A percentile compares a stretch with the other conserved stretches of the same genome.
These are phyloP conservation scores for Epinotia brunnichana DNA, from an alignment of 2,888 invertebrate species.

Conservation along the genomic window DNA sequence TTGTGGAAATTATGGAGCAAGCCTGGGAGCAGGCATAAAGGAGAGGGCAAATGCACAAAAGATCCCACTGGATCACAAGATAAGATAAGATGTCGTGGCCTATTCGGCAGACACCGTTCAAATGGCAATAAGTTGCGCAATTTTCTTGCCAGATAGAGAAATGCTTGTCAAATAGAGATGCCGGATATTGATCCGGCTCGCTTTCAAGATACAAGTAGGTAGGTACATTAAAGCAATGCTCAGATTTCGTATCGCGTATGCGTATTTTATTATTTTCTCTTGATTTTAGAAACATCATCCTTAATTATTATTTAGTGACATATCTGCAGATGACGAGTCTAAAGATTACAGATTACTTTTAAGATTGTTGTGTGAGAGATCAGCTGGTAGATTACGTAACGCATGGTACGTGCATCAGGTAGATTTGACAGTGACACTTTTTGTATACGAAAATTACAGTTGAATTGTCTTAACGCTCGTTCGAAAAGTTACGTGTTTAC, in stretches of 20 bases:
- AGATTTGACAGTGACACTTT: no score
- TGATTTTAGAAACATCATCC: conserved; percentile 3
- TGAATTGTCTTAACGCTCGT: no score
- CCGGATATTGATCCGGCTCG: background rate
- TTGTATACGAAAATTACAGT: no score
- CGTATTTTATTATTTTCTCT: background rate
- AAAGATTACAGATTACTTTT: no score
- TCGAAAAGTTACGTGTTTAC: no score
- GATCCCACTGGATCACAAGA: no score
- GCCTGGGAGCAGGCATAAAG: no score
- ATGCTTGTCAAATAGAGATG: background rate
- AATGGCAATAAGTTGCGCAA: background rate
- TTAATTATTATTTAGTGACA: background rate
- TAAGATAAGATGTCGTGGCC: background rate
- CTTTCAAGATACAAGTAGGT: background rate
- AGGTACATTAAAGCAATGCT: background rate
- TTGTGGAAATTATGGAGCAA: no score
- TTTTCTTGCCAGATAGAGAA: background rate
- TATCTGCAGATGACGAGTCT: background rate
- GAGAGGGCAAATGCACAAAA: no score
- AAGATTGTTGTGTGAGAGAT: no score
- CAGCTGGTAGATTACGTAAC: no score
- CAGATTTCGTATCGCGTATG: background rate
- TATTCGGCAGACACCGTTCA: background rate
- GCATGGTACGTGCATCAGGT: no score